Base-by-base conservation (phyloP, 2,113 vertebrate species). In the Phaethon lepturus region DNA sequence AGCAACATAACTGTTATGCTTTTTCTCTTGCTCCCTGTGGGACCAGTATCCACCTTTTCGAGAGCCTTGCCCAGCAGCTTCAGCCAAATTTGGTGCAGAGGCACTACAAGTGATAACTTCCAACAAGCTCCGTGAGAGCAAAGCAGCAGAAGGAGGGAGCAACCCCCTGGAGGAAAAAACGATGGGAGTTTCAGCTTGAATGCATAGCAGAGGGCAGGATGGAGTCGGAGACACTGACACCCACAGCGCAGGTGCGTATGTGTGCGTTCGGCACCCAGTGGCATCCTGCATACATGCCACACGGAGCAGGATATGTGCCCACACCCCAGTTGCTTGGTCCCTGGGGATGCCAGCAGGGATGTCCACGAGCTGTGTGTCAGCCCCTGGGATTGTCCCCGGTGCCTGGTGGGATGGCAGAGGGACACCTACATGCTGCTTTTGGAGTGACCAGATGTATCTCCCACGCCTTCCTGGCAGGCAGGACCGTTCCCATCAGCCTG, bases 191-290 rank as follows among this genome's bases (percentile, higher is more conserved):
- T 62, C 50, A 74, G 9, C 9, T 2, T 31, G 22, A 73, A 68
- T 26, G 35, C 35, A 56, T 6, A 11, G 2, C 22, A 76, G 59
- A 40, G 60, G 47, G 58, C 40, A 83, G 40, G 19, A 56, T 53
- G 22, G 35, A 18, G 11, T 24, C 12, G 4, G 5, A 50, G 23
- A 53, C 47, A 33, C 22, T 49, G 55, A 28, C 12, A 74, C 5
- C 3, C 42, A 24, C 23, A 33, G 20, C 1, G 1, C 1, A 25
- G 19, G 9, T 31, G 58, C 28, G 17, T 19, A 6, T 13, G 2
- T 77, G 23, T 88, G 47, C 1, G 2, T 50, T 22, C 2, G 91
- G 23, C 11, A 71, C 22, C 63, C 68, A 35, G 10, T 0, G 0
- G 24, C 9, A 31, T 44, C 35, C 72, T 47, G n/a, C 28, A 72